Evolutionary conservation across 2,888 invertebrate species (phyloP).

Genomic region (Eremobia ochroleuca): DNA sequence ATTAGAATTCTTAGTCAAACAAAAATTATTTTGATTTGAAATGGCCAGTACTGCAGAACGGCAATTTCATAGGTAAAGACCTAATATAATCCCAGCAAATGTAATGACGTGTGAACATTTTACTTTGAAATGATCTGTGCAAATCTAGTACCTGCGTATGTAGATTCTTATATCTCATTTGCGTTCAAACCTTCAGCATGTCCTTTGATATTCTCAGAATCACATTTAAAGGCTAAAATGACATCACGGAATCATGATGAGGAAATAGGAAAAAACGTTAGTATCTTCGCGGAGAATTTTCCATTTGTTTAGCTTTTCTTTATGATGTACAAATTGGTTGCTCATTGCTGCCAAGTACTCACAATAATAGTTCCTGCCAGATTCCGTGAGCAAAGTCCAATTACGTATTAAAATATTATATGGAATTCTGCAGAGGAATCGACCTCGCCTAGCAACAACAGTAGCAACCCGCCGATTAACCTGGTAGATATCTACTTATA

Average conservation of each 20-base stretch:
- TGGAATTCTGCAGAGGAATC: neutral
- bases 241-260: slow-evolving; percentile 49
- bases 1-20: too few relatives aligned
- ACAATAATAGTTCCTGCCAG: slow-evolving; percentile 5
- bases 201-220: slow-evolving; percentile 57
- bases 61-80: too few relatives aligned
- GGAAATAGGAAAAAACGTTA: slow-evolving; percentile 48
- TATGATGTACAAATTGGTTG: slow-evolving; percentile 26
- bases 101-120: slow-evolving; percentile 15
- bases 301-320: slow-evolving; percentile 26
- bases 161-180: slow-evolving; percentile 36
- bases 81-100: slow-evolving; percentile 18
- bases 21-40: too few relatives aligned
- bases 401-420: slow-evolving; percentile 5
- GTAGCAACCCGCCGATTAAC: neutral
- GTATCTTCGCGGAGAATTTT: slow-evolving; percentile 15
- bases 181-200: slow-evolving; percentile 42
- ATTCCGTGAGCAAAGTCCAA: slow-evolving; percentile 6
- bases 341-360: slow-evolving; percentile 17
- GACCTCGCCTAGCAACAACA: neutral
- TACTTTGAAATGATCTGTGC: slow-evolving; percentile 25
- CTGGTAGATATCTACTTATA: neutral
- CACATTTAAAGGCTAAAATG: slow-evolving; percentile 36
- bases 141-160: slow-evolving; percentile 11
- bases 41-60: too few relatives aligned